Conservation (phyloP, 2,113 vertebrate species). For the Electrona antarctica region DNA sequence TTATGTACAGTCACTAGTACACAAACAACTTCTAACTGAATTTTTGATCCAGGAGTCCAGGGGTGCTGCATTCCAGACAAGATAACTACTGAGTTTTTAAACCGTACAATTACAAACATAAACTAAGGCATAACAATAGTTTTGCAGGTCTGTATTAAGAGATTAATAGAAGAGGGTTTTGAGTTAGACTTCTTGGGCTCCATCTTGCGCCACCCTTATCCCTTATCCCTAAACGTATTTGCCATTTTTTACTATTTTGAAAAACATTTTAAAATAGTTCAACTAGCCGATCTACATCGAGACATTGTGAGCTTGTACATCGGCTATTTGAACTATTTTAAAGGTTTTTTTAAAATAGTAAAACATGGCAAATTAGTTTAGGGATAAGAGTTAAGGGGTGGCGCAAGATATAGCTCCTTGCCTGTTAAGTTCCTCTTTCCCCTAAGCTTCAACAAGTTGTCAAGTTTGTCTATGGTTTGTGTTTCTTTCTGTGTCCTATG, state of each 20-base stretch:
- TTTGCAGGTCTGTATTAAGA: background rate
- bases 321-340: no score
- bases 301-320: no score
- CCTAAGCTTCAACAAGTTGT: conserved; percentile 67
- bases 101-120: background rate
- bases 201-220: no score
- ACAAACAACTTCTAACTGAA: background rate
- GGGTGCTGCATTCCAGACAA: background rate
- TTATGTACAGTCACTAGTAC: background rate
- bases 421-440: conserved; percentile 48
- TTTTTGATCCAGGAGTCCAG: no score
- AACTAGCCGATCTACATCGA: no score
- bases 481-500: conserved; percentile 78
- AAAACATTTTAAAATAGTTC: no score
- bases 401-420: background rate
- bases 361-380: no score
- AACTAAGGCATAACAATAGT: background rate
- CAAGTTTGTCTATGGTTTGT: conserved; percentile 70
- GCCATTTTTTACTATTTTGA: no score
- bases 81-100: conserved; percentile 4
- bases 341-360: no score
- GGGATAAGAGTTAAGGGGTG: no score
- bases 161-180: background rate
- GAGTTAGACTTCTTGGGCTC: no score
- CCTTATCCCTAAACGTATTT: no score